Base-by-base conservation (phyloP, 2,113 vertebrate species). In the Cephalopholis sonnerati region DNA sequence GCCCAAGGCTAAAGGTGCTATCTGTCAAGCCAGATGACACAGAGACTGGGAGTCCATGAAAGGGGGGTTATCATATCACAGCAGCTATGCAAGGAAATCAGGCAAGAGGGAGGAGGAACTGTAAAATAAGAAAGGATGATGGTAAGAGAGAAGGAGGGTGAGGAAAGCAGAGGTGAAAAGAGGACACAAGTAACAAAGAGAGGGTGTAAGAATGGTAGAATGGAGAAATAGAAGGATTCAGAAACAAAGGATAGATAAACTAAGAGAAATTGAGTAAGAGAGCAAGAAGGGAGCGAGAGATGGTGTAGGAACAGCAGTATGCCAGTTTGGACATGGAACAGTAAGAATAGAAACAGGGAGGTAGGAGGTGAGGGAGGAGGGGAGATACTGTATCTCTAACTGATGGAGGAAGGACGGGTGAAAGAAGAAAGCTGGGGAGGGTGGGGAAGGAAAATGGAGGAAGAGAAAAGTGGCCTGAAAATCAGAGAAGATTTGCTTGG, bases 1-100 rank as follows among this genome's bases (percentile, higher is more conserved):
- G 90, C 91, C 87, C 92, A 90, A 88, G 92, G 92, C 91, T 91
- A 90, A 93, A 93, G 90, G 91, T 89, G 82, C 87, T 91, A 91
- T 93, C 88, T 92, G 85, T 93, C 89, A 89, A 83, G 39, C 62
- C 89, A 91, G 87, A 87, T 90, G 91, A 94, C 92, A 93, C 54
- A 70, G 71, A 90, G 85, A 90, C 89, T 89, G 82, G 54, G 75
- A 86, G 74, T 79, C 86, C 86, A 84, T 94, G 93, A 93, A 92
- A 83, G 87, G 65, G 79, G 72, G 72, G 84, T 87, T 90, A 89
- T 92, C 86, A 85, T 81, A 92, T 86, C 82, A 82, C 72, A 84
- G 82, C 83, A 87, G 81, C 68, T 41, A 54, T 29, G 69, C 71
- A 54, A 70, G 75, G 53, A 76, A 76, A 44, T 25, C 69, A 36